A percentile compares a stretch with the other conserved stretches of the same genome.
Evolutionary conservation across 35 echinoderm and acorn worm species (phyloP).

Genomic region (Amphiura filiformis): DNA sequence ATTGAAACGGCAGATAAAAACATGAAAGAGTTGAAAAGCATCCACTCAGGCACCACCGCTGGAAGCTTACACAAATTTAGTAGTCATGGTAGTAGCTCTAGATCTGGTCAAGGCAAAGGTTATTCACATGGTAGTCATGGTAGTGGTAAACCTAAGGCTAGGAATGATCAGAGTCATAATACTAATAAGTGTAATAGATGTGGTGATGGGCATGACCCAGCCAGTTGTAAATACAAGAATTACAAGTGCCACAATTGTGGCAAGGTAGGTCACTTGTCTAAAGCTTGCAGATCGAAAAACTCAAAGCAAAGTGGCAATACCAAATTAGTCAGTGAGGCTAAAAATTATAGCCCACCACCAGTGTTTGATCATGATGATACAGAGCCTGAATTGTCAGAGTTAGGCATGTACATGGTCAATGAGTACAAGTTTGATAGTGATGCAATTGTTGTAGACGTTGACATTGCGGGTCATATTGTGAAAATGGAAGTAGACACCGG

Average conservation of each 20-base stretch:
- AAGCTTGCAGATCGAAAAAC: slow-evolving; percentile 21
- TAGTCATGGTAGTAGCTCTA: background rate
- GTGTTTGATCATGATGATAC: background rate
- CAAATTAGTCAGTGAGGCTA: background rate
- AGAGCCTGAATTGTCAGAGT: background rate
- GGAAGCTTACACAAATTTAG: background rate
- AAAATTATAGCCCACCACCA: background rate
- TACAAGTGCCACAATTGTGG: slow-evolving; percentile 48
- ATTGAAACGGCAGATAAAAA: background rate
- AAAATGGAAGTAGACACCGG: slow-evolving; percentile 51
- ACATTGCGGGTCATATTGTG: background rate
- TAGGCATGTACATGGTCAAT: background rate
- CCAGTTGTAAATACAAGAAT: background rate
- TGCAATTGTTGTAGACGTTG: slow-evolving; percentile 2
- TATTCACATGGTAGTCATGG: background rate
- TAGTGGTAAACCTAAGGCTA: background rate
- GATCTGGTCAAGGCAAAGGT: background rate
- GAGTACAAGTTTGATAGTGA: background rate
- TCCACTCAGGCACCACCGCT: background rate
- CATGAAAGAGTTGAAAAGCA: background rate
- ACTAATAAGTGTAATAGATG: background rate
- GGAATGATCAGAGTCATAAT: background rate
- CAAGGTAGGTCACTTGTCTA: slow-evolving; percentile 58
- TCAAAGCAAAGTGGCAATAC: background rate
- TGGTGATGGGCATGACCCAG: background rate